Evolutionary conservation across 30 jellyfish, hydroid and myxozoan genomes (phyloP).

Genomic region (Morbakka virulenta): DNA sequence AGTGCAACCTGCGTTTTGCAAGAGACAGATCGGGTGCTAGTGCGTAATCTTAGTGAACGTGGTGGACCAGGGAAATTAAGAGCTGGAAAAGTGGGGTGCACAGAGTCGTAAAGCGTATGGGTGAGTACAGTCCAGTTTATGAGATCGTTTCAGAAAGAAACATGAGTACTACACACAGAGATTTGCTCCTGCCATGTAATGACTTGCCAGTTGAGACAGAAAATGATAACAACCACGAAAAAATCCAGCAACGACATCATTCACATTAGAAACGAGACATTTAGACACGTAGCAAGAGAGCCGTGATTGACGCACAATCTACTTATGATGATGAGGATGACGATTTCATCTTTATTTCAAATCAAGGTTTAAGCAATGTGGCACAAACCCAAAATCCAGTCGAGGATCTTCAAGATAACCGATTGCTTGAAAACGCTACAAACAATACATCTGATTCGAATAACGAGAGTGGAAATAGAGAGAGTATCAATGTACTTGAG

Average conservation of each 20-base stretch:
- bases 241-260: not conserved
- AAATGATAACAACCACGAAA: not conserved
- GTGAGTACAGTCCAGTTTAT: conserved; percentile 17
- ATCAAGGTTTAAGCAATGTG: not conserved
- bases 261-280: not conserved
- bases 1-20: no score
- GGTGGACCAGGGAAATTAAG: conserved; percentile 24
- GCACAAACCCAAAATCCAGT: not conserved
- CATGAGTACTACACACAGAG: not conserved
- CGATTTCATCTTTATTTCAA: not conserved
- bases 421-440: not conserved
- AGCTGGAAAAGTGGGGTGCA: conserved; percentile 8
- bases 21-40: not conserved
- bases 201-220: not conserved
- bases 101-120: conserved; percentile 2
- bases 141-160: not conserved
- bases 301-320: not conserved
- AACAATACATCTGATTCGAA: not conserved
- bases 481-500: not conserved
- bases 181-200: conserved; percentile 1
- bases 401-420: not conserved
- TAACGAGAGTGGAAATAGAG: conserved; percentile 1
- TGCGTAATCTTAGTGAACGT: conserved; percentile 1
- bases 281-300: not conserved
- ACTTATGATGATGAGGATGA: conserved; percentile 10